Evolutionary conservation across 2,888 invertebrate genomes (phyloP).

Genomic region (Incurvaria masculella): DNA sequence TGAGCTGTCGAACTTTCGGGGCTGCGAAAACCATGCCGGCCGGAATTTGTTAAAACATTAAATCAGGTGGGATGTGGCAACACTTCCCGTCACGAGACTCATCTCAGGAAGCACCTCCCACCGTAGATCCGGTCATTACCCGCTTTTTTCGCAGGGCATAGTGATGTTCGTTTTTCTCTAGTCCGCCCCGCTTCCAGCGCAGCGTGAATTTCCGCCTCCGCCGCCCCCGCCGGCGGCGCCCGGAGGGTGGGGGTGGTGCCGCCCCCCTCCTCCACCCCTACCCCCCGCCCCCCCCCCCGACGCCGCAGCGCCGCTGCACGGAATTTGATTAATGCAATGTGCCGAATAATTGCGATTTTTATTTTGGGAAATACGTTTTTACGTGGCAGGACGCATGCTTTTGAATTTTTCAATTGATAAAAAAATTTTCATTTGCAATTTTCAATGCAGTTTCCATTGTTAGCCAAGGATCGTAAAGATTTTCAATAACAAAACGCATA

Average conservation of each 20-base stretch:
- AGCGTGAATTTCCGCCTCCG: conserved; percentile 9
- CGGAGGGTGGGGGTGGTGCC: conserved; percentile 12
- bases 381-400: too few species aligned
- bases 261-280: conserved; percentile 18
- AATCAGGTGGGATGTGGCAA: too few species aligned
- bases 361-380: neutral
- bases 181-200: conserved; percentile 18
- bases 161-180: conserved; percentile 44
- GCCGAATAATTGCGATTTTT: conserved; percentile 41
- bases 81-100: conserved; percentile 1
- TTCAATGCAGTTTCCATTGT: too few species aligned
- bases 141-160: conserved; percentile 50
- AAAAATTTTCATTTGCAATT: too few species aligned
- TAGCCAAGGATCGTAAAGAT: too few species aligned
- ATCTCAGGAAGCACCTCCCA: conserved; percentile 15
- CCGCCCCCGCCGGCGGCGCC: conserved; percentile 21
- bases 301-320: conserved; percentile 31
- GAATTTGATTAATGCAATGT: conserved; percentile 59
- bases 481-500: too few species aligned
- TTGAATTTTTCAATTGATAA: too few species aligned
- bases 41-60: too few species aligned
- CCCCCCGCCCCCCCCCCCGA: conserved; percentile 24
- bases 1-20: too few species aligned
- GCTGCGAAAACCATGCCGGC: too few species aligned
- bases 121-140: conserved; percentile 29